Conservation (phyloP, 1,140 invertebrate species). For the Zaprionus ornatus region DNA sequence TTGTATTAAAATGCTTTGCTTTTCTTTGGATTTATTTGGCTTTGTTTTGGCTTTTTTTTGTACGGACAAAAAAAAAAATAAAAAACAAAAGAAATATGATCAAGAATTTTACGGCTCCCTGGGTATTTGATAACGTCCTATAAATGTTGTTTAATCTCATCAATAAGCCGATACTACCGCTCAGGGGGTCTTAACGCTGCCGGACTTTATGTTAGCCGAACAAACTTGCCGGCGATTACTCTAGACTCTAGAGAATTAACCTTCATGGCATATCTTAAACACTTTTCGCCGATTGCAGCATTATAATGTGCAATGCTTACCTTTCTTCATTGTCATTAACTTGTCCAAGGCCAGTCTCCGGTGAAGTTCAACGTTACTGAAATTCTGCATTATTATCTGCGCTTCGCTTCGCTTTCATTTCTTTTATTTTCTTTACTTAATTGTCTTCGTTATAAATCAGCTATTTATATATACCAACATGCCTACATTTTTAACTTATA, state of each 20-base stretch:
- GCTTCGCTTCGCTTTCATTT: background rate
- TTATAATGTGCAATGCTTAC: slow-evolving; percentile 42
- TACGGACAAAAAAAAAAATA: slow-evolving; percentile 14
- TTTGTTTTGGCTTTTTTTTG: no score
- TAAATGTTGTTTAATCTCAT: slow-evolving; percentile 31
- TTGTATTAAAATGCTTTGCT: background rate
- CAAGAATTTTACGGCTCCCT: slow-evolving; percentile 14
- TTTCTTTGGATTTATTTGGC: no score
- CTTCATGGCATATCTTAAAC: background rate
- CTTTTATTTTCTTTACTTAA: background rate
- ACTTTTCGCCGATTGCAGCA: slow-evolving; percentile 49
- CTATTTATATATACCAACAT: background rate
- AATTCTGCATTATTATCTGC: slow-evolving; percentile 21
- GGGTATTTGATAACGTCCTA: slow-evolving; percentile 22
- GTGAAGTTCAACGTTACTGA: slow-evolving; percentile 58
- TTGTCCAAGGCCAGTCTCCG: slow-evolving; percentile 45
- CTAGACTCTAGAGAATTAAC: background rate
- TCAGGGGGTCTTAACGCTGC: background rate
- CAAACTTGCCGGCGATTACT: slow-evolving; percentile 16
- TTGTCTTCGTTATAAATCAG: background rate
- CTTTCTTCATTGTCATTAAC: slow-evolving; percentile 45
- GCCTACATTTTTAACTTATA: slow-evolving; percentile 30
- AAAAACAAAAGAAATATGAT: slow-evolving; percentile 10
- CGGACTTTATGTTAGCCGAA: slow-evolving; percentile 21
- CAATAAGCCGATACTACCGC: slow-evolving; percentile 25